phyloP scores from a whole-genome alignment of 2,888 invertebrate species.

The Chalcis sispes region DNA sequence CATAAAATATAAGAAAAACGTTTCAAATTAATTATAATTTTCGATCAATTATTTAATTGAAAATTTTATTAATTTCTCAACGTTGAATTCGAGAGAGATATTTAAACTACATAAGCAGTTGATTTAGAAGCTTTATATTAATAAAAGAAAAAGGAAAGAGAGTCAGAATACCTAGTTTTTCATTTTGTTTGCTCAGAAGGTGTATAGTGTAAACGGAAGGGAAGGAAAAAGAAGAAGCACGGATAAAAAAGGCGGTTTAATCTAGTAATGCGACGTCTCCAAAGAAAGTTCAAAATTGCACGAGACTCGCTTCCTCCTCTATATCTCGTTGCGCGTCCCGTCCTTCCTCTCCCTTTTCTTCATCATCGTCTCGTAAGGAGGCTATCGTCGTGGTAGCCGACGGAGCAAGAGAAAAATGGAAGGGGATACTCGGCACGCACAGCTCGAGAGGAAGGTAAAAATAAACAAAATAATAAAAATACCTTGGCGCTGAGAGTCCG shows the following conservation, averaged over 20 bases:
- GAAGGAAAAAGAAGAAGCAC: slow-evolving; percentile 6
- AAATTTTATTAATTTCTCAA: too few species aligned
- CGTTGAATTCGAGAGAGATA: too few species aligned
- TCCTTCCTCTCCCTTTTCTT: slow-evolving; percentile 19
- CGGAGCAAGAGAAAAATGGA: neutral
- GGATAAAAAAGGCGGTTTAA: slow-evolving; percentile 66
- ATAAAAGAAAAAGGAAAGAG: too few species aligned
- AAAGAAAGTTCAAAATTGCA: slow-evolving; percentile 58
- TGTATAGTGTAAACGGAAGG: too few species aligned
- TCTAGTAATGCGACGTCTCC: slow-evolving; percentile 66
- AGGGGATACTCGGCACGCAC: neutral
- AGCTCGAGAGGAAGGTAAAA: slow-evolving; percentile 29
- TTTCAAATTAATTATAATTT: too few species aligned
- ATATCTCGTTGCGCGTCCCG: neutral
- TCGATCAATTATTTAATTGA: too few species aligned
- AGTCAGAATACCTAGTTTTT: slow-evolving; percentile 37
- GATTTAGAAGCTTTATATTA: too few species aligned
- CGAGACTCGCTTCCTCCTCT: slow-evolving; percentile 19
- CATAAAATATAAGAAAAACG: too few species aligned
- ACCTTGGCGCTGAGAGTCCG: too few species aligned
- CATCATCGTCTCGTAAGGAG: too few species aligned
- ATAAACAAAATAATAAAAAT: slow-evolving; percentile 64
- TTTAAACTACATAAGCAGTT: too few species aligned
- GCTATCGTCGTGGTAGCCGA: slow-evolving; percentile 6
- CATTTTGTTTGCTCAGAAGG: slow-evolving; percentile 20